phyloP scores from a whole-genome alignment of 2,888 invertebrate genomes.

The Cheiracanthium punctorium region DNA sequence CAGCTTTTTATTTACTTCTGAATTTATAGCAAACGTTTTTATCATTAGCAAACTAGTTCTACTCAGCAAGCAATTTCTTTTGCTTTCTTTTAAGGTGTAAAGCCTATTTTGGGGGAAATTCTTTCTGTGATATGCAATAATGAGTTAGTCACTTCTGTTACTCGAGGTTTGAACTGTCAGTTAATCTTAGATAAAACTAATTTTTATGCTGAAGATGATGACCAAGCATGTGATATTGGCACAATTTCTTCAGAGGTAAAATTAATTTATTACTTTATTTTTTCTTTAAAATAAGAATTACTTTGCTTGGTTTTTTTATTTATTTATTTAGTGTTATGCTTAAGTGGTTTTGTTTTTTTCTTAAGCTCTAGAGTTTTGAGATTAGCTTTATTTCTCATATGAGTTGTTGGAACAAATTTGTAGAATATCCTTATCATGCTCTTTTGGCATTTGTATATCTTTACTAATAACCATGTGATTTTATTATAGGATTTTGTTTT shows the following conservation, averaged over 20 bases:
- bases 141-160: conserved; percentile 16
- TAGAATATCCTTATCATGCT: too few relatives aligned
- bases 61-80: not conserved
- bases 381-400: too few relatives aligned
- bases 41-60: too few relatives aligned
- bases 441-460: too few relatives aligned
- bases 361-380: too few relatives aligned
- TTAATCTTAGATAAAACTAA: conserved; percentile 83
- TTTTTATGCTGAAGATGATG: conserved; percentile 87
- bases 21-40: too few relatives aligned
- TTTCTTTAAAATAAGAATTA: too few relatives aligned
- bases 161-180: conserved; percentile 32
- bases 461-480: not conserved
- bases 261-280: not conserved
- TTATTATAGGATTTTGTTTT: conserved; percentile 36
- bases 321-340: too few relatives aligned
- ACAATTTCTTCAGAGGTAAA: conserved; percentile 77
- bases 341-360: too few relatives aligned
- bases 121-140: conserved; percentile 32
- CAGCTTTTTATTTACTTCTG: too few relatives aligned
- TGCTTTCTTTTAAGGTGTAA: conserved; percentile 15
- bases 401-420: too few relatives aligned
- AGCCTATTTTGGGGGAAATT: conserved; percentile 28
- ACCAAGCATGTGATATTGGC: conserved; percentile 85
- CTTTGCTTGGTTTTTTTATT: too few relatives aligned